These are phyloP conservation scores for Iselma pallidipennis DNA, from an alignment of 2,888 invertebrate genomes.

Conservation along the genomic window DNA sequence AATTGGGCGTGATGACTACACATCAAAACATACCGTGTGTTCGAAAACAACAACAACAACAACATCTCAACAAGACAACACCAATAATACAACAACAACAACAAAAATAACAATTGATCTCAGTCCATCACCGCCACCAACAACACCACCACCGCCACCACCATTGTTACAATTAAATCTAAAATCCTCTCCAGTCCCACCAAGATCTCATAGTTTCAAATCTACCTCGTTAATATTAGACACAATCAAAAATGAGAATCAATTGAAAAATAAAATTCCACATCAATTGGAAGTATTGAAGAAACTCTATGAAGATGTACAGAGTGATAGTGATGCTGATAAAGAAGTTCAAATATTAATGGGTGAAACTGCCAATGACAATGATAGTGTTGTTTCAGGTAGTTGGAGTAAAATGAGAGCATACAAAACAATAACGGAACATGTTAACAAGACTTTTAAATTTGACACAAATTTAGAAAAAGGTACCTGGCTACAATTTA, in stretches of 20 bases:
- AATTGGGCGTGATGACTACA: conserved; percentile 51
- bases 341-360: conserved; percentile 65
- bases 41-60: conserved; percentile 51
- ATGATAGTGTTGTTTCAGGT: conserved; percentile 56
- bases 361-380: conserved; percentile 47
- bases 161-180: conserved; percentile 30
- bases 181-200: conserved; percentile 30
- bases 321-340: conserved; percentile 62
- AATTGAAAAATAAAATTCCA: conserved; percentile 39
- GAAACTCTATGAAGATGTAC: conserved; percentile 54
- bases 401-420: conserved; percentile 64
- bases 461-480: conserved; percentile 50
- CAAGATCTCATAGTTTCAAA: conserved; percentile 52
- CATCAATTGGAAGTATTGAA: conserved; percentile 53
- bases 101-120: conserved; percentile 58
- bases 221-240: conserved; percentile 56
- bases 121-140: conserved; percentile 46
- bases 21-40: conserved; percentile 50
- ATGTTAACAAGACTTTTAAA: conserved; percentile 31
- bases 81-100: conserved; percentile 49
- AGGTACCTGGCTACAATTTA: conserved; percentile 43
- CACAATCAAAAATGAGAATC: conserved; percentile 49
- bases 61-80: conserved; percentile 41
- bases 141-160: conserved; percentile 10
- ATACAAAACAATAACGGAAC: conserved; percentile 41